A percentile compares a stretch with the other conserved stretches of the same genome.
phyloP scores from a whole-genome alignment of 2,888 invertebrate species.

The Plusia festucae region DNA sequence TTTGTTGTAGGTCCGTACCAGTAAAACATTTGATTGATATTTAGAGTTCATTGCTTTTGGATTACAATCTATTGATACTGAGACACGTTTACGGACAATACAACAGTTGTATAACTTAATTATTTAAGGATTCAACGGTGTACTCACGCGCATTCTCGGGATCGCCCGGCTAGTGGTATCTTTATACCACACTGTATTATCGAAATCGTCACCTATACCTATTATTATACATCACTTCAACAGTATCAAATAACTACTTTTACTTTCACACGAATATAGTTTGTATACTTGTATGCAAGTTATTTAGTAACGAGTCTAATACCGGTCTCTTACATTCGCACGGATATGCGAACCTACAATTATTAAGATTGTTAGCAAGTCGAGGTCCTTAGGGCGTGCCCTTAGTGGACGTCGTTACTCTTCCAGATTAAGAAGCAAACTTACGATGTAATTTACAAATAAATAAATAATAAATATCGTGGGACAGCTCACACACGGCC shows the following conservation, averaged over 20 bases:
- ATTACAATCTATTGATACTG: conserved; percentile 40
- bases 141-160: too few relatives aligned
- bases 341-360: neutral
- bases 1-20: conserved; percentile 68
- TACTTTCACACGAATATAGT: conserved; percentile 2
- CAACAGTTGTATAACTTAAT: neutral
- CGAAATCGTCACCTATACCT: neutral
- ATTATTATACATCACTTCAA: neutral
- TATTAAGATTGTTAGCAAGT: too few relatives aligned
- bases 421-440: too few relatives aligned
- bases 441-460: too few relatives aligned
- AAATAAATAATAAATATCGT: too few relatives aligned
- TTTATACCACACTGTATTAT: neutral
- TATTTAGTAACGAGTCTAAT: conserved; percentile 25
- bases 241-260: neutral
- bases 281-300: neutral
- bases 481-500: too few relatives aligned
- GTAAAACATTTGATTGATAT: conserved; percentile 65
- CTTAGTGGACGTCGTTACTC: too few relatives aligned
- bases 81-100: conserved; percentile 18
- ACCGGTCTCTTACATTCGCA: neutral
- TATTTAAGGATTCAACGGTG: too few relatives aligned
- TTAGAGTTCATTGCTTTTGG: conserved; percentile 34
- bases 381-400: too few relatives aligned
- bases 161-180: too few relatives aligned